Evolutionary conservation across 1,140 invertebrate species (phyloP), one percentile per base, ranked within the genome.

Genomic region (Magallana ariakensis): DNA sequence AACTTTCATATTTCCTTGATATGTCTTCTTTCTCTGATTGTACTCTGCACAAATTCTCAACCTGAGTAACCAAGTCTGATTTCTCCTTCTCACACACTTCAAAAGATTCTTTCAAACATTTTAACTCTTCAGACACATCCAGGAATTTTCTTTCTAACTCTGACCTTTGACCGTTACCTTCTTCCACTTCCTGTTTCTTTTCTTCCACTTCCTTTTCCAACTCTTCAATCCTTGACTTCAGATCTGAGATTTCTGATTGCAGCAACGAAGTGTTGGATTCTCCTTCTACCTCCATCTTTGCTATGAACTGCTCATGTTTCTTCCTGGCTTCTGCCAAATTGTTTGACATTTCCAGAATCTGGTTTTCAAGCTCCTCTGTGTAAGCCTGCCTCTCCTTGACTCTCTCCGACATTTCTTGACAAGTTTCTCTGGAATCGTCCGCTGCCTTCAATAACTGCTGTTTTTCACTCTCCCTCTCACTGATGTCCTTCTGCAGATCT

Each of bases 291-390:
- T 92, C 90, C 53, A 91, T 60, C 82, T 89, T 89, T n/a, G 85
- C 86, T 81, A 90, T 88, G 8, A 90, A 85, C 54, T 89, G 66
- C 57, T 91, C 92, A 89, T 91, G 91, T 83, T 90, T 90, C 62
- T 84, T 90, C 85, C 91, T 92, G 9, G 89, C 82, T 10, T 92
- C 92, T 7, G 92, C 75, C 54, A 93, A 80, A 62, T 88, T 84
- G 60, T 92, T 92, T n/a, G 93, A 93, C 87, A 94, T 84, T 19
- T 93, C 90, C 1, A 92, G 70, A 13, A 94, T 84, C 87, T 93
- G 90, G 22, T 90, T 87, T 87, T 94, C 93, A 26, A 94, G 85
- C 85, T 93, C 92, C 56, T 90, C 33, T 15, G 87, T 85, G 55
- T 94, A 93, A 53, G 15, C 86, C 26, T 90, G 91, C 82, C 90